These are phyloP conservation scores for Florisuga fusca DNA, from an alignment of 2,797 vertebrate species.

Conservation along the genomic window DNA sequence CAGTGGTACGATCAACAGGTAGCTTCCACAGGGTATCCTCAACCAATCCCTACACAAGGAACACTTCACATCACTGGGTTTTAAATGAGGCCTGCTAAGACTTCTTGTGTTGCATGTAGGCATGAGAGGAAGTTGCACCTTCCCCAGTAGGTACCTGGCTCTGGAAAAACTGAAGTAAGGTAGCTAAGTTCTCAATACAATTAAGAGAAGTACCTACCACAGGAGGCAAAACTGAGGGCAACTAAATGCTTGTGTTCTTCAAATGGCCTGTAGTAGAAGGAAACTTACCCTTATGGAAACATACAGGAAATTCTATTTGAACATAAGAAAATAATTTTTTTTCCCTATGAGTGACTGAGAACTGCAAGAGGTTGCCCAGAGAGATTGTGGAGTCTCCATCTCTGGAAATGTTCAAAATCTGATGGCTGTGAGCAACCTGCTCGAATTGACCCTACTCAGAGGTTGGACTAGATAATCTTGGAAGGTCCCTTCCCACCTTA, in stretches of 20 bases:
- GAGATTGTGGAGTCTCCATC: background rate
- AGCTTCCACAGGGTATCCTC: background rate
- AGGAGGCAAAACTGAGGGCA: background rate
- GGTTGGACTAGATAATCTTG: background rate
- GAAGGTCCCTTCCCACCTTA: background rate
- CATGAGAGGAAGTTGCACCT: background rate
- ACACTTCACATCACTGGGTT: background rate
- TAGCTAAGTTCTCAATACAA: background rate
- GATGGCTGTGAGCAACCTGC: background rate
- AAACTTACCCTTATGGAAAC: background rate
- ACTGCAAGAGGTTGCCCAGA: background rate
- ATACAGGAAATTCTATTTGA: background rate
- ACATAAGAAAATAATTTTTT: background rate
- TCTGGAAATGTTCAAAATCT: background rate
- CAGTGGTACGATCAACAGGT: background rate
- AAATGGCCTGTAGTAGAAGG: background rate
- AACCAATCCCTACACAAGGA: background rate
- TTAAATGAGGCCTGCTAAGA: background rate
- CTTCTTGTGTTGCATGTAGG: background rate
- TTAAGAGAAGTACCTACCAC: background rate
- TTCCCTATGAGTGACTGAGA: background rate
- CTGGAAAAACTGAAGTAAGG: background rate
- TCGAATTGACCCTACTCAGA: background rate
- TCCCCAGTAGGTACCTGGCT: background rate
- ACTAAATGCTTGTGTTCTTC: background rate